These are phyloP conservation scores for Ephialtes manifestator DNA, from an alignment of 2,888 invertebrate genomes.

Conservation along the genomic window DNA sequence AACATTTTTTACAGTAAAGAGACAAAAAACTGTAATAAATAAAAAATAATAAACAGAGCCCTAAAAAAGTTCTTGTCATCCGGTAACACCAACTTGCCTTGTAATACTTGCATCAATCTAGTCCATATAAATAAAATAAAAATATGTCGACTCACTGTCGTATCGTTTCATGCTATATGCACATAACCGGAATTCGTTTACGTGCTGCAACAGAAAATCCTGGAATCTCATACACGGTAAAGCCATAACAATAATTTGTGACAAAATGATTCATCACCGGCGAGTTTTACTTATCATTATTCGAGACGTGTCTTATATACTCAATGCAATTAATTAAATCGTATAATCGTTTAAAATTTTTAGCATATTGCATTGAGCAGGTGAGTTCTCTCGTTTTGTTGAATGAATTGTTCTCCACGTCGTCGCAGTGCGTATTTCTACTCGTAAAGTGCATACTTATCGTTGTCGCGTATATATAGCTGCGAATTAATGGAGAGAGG, in stretches of 20 bases:
- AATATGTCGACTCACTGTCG: slow-evolving; percentile 26
- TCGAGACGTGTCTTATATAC: background rate
- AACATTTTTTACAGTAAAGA: background rate
- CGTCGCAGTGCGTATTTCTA: background rate
- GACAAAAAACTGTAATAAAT: no score
- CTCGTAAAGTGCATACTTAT: slow-evolving; percentile 22
- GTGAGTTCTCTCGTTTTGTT: slow-evolving; percentile 35
- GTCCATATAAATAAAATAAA: slow-evolving; percentile 11
- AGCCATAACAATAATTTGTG: slow-evolving; percentile 20
- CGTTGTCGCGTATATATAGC: slow-evolving; percentile 13
- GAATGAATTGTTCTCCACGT: slow-evolving; percentile 35
- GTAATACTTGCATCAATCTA: slow-evolving; percentile 57
- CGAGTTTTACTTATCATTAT: slow-evolving; percentile 5
- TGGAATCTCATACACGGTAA: slow-evolving; percentile 17
- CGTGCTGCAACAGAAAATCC: slow-evolving; percentile 31
- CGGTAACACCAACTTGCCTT: slow-evolving; percentile 38
- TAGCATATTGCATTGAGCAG: background rate
- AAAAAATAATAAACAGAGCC: slow-evolving; percentile 13
- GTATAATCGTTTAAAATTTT: background rate
- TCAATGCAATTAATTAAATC: slow-evolving; percentile 2
- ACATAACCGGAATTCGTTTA: slow-evolving; percentile 48
- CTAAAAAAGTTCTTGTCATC: background rate
- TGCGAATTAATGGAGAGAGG: slow-evolving; percentile 1
- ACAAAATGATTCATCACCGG: slow-evolving; percentile 7
- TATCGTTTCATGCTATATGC: slow-evolving; percentile 23